A percentile compares a stretch with the other conserved stretches of the same genome.
These are phyloP conservation scores for Drosophila meridiana DNA, from an alignment of 2,888 invertebrate species.

Conservation along the genomic window DNA sequence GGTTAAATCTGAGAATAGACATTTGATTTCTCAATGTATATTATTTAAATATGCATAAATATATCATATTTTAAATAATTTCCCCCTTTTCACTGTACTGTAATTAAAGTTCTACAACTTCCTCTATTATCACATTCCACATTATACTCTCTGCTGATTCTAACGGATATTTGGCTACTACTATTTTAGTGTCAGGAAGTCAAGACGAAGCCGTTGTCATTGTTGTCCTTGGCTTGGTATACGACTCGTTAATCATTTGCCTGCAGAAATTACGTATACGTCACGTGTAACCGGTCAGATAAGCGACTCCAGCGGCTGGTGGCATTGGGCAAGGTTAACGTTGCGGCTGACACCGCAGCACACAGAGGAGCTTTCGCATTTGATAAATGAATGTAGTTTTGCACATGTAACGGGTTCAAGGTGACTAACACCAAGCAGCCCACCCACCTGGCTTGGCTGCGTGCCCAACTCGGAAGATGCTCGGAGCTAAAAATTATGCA, in stretches of 20 bases:
- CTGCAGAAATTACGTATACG: constrained; percentile 72
- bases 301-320: constrained; percentile 36
- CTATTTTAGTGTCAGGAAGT: constrained; percentile 22
- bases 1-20: too few species aligned
- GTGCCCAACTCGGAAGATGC: constrained; percentile 33
- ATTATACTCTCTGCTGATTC: neutral
- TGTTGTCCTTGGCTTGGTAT: constrained; percentile 19
- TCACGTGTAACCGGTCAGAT: constrained; percentile 78
- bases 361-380: constrained; percentile 61
- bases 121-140: neutral
- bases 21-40: too few species aligned
- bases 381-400: constrained; percentile 63
- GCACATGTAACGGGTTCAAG: constrained; percentile 62
- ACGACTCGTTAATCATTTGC: constrained; percentile 71
- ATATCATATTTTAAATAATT: neutral
- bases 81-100: neutral
- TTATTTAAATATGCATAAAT: too few species aligned
- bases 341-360: constrained; percentile 35
- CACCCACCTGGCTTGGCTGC: constrained; percentile 28
- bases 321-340: constrained; percentile 43
- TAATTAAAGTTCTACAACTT: neutral
- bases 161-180: constrained; percentile 3
- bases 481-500: constrained; percentile 66
- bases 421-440: constrained; percentile 49
- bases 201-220: constrained; percentile 1